phyloP scores from a whole-genome alignment of 1,140 invertebrate genomes.

The Bombus terrestris region DNA sequence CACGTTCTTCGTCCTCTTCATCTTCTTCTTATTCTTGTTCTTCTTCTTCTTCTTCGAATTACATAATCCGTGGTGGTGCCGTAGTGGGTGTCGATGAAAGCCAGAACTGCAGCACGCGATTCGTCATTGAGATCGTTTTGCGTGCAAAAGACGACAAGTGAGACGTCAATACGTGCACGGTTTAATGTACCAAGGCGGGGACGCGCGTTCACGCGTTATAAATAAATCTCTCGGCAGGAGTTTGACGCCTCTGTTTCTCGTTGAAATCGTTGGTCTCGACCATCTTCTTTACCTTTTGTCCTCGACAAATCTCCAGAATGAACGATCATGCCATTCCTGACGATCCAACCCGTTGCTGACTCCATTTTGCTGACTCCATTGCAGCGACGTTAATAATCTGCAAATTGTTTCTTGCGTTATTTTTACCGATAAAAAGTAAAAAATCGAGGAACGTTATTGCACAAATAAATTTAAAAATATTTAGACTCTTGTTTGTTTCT shows the following conservation, averaged over 20 bases:
- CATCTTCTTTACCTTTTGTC: too few relatives aligned
- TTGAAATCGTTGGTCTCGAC: not conserved
- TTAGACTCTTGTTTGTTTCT: too few relatives aligned
- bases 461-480: too few relatives aligned
- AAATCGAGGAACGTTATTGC: too few relatives aligned
- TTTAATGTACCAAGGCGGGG: conserved; percentile 40
- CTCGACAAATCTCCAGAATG: not conserved
- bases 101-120: conserved; percentile 53
- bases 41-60: conserved; percentile 45
- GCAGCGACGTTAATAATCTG: too few relatives aligned
- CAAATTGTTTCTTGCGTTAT: not conserved
- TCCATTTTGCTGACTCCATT: too few relatives aligned
- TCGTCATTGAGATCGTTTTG: conserved; percentile 56
- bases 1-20: conserved; percentile 11
- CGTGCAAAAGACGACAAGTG: conserved; percentile 37
- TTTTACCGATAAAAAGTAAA: too few relatives aligned
- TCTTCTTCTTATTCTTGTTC: conserved; percentile 5
- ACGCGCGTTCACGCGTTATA: conserved; percentile 36
- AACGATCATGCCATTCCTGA: not conserved
- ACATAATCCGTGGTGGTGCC: conserved; percentile 45
- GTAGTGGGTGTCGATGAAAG: conserved; percentile 68
- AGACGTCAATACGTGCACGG: conserved; percentile 46
- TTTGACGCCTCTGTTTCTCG: conserved; percentile 43
- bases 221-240: conserved; percentile 40
- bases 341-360: not conserved